Evolutionary conservation across 2,888 invertebrate genomes (phyloP).

Genomic region (Plutella xylostella): DNA sequence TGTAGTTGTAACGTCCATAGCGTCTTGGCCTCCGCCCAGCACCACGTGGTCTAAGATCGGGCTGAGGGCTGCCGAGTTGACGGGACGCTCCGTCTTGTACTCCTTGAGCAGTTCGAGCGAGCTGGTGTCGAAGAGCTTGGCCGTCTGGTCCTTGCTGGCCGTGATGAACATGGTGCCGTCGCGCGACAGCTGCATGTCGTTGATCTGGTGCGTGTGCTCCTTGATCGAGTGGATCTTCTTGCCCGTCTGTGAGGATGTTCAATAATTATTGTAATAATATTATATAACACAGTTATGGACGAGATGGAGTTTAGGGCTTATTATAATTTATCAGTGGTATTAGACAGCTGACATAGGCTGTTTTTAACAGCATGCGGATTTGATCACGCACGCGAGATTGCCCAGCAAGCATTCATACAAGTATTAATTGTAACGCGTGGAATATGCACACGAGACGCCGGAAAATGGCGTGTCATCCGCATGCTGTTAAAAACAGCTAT

Average conservation of each 20-base stretch:
- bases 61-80: slow-evolving; percentile 98
- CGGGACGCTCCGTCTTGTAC: slow-evolving; percentile 97
- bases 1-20: slow-evolving; percentile 98
- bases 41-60: slow-evolving; percentile 97
- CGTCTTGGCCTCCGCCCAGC: slow-evolving; percentile 99
- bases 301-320: no score
- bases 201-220: slow-evolving; percentile 89
- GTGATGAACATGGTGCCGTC: slow-evolving; percentile 97
- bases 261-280: no score
- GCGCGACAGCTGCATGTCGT: slow-evolving; percentile 95
- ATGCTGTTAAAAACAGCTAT: no score
- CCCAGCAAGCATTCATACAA: no score
- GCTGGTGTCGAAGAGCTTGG: slow-evolving; percentile 93
- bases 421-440: no score
- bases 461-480: no score
- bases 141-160: slow-evolving; percentile 96
- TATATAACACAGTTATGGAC: no score
- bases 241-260: slow-evolving; percentile 81
- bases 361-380: no score
- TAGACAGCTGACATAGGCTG: no score
- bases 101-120: slow-evolving; percentile 90
- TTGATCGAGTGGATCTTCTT: slow-evolving; percentile 82
- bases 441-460: no score
- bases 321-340: no score
- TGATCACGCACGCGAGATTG: no score